Evolutionary conservation across 2,888 invertebrate species (phyloP), one percentile per base, ranked within the genome.

Genomic region (Drosophila imparisetae): DNA sequence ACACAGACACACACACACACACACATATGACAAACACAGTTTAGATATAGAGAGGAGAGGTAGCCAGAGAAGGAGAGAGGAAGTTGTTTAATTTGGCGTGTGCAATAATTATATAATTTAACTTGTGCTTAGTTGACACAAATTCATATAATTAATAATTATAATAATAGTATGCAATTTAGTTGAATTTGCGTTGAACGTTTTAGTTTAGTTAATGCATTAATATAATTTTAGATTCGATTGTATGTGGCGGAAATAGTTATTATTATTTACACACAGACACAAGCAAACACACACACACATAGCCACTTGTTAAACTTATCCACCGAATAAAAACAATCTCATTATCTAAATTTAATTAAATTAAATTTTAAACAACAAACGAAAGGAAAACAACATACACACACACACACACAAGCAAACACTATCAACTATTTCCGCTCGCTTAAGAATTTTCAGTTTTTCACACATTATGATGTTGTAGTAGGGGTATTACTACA

Each of bases 241-340:
- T 77, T 70, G 53, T 53, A 74, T 49, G 65, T 57, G 75, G 75
- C 87, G 90, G 83, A 86, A 81, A 86, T 75, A 72, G 87, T 59
- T 50, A 30, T 66, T 77, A 72, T 72, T 10, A 59, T 78, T 67
- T 76, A 5, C 50, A 70, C n/a, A 73, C 18, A 67, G 52, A 65
- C n/a, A 76, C 30, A 66, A n/a, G n/a, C n/a, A 29, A 29, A 6
- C 6, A 61, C 38, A 65, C 45, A 64, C 30, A 75, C 54, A 78
- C 75, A 86, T 78, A 86, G 72, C 81, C 86, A 90, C 90, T 86
- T 86, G 89, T 90, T 90, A 88, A 90, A 83, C 88, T 81, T 86
- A 88, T 90, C 86, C 89, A 90, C 89, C 88, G 90, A 86, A 90
- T 82, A 78, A 74, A 80, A 77, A 87, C 90, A 87, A 89, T 86